Percentiles rank a stretch among this genome's conserved stretches.
Evolutionary conservation across 2,888 invertebrate genomes (phyloP).

Genomic region (Nymphalis polychloros): DNA sequence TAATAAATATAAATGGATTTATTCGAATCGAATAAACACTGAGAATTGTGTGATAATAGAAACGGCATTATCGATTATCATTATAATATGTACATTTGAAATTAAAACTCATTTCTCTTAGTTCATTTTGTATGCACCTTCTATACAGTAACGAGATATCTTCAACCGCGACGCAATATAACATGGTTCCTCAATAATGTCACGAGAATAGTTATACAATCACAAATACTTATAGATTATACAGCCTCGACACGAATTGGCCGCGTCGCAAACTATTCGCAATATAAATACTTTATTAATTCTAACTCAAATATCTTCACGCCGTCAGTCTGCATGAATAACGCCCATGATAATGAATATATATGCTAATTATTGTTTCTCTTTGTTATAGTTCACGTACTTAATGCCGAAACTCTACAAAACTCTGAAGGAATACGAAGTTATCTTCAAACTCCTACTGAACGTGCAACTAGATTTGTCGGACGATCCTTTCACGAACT

Average conservation of each 20-base stretch:
- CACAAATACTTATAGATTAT: constrained; percentile 57
- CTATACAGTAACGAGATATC: constrained; percentile 8
- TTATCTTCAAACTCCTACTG: constrained; percentile 63
- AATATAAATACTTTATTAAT: constrained; percentile 48
- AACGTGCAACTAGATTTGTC: constrained; percentile 65
- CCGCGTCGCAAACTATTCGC: constrained; percentile 68
- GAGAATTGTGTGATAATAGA: constrained; percentile 17
- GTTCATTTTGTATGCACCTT: constrained; percentile 6
- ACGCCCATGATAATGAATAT: not conserved
- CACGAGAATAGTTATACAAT: constrained; percentile 51
- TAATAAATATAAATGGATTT: not conserved
- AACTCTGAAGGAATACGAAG: constrained; percentile 63
- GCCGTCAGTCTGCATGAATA: constrained; percentile 23
- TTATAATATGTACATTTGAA: not conserved
- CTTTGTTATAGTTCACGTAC: constrained; percentile 80
- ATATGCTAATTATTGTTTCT: constrained; percentile 12
- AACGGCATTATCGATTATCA: constrained; percentile 15
- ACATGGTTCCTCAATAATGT: constrained; percentile 39
- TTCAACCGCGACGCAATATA: constrained; percentile 2
- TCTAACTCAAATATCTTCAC: constrained; percentile 40
- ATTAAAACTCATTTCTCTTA: not conserved
- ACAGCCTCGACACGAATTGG: constrained; percentile 77
- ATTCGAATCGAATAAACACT: constrained; percentile 11
- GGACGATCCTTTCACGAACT: constrained; percentile 69
- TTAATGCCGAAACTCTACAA: constrained; percentile 82